Evolutionary conservation across 2,888 invertebrate species (phyloP).

Genomic region (Apodemia zela): DNA sequence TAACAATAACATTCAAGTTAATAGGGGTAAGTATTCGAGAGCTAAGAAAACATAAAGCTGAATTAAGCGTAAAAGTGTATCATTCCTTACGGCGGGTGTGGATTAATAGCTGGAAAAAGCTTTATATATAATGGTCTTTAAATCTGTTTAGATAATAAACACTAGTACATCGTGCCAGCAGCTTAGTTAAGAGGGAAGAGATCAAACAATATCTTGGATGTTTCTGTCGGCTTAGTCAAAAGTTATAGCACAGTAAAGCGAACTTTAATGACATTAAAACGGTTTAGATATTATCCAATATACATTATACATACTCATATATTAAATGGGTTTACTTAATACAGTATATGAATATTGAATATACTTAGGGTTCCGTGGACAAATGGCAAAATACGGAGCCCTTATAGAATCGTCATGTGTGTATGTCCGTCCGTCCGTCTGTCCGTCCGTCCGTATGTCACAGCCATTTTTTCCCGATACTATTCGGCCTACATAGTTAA

Average conservation of each 20-base stretch:
- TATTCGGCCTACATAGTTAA: too few species aligned
- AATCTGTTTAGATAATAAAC: neutral
- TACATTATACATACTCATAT: too few species aligned
- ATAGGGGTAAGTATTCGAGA: neutral
- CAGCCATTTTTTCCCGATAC: too few species aligned
- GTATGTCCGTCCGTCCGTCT: too few species aligned
- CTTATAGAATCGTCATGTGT: too few species aligned
- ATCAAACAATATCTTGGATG: constrained; percentile 1
- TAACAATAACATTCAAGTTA: constrained; percentile 1
- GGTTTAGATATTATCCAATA: neutral
- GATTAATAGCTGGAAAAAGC: neutral
- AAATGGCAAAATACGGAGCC: too few species aligned
- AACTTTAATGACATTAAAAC: neutral
- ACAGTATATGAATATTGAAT: too few species aligned
- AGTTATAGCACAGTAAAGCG: neutral
- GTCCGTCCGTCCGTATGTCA: too few species aligned
- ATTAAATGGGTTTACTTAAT: too few species aligned
- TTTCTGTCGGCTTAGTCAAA: neutral
- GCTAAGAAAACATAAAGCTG: neutral
- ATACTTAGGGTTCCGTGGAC: too few species aligned
- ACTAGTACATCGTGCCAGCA: neutral
- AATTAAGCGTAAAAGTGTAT: neutral
- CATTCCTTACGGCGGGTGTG: neutral
- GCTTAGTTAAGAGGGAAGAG: neutral
- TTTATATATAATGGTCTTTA: neutral